Percentiles rank a stretch among this genome's conserved stretches.
These are phyloP conservation scores for Allacma fusca DNA, from an alignment of 2,888 invertebrate genomes.

Conservation along the genomic window DNA sequence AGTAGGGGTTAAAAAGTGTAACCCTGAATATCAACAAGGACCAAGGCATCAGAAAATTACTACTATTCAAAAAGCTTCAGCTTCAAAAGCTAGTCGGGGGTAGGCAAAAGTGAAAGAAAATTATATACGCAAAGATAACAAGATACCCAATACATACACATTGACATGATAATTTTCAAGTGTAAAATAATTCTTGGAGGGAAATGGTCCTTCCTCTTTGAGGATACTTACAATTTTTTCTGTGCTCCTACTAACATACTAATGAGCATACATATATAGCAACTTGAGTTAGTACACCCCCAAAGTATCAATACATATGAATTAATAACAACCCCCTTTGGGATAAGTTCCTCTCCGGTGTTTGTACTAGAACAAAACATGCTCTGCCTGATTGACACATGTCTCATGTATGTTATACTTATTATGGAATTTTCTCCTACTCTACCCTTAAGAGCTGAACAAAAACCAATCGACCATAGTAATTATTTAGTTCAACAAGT, in stretches of 20 bases:
- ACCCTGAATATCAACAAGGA: background rate
- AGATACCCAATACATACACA: background rate
- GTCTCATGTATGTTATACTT: slow-evolving; percentile 39
- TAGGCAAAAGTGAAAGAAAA: background rate
- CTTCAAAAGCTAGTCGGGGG: too few relatives aligned
- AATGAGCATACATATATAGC: too few relatives aligned
- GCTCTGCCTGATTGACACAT: slow-evolving; percentile 38
- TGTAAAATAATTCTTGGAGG: background rate
- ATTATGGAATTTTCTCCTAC: slow-evolving; percentile 37
- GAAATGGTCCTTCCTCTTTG: too few relatives aligned
- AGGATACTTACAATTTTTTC: too few relatives aligned
- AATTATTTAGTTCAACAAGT: slow-evolving; percentile 24
- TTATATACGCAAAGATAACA: background rate
- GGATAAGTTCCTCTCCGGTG: background rate
- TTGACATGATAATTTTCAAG: slow-evolving; percentile 1
- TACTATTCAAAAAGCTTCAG: too few relatives aligned
- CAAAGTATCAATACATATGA: too few relatives aligned
- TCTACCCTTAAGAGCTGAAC: slow-evolving; percentile 1
- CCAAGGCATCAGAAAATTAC: slow-evolving; percentile 6
- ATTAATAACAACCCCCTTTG: too few relatives aligned
- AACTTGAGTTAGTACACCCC: too few relatives aligned
- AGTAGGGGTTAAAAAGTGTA: too few relatives aligned
- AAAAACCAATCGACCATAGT: slow-evolving; percentile 25
- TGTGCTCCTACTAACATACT: too few relatives aligned
- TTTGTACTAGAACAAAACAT: slow-evolving; percentile 15